These are phyloP conservation scores for Gnatocerus cornutus DNA, from an alignment of 2,888 invertebrate genomes.

Conservation along the genomic window DNA sequence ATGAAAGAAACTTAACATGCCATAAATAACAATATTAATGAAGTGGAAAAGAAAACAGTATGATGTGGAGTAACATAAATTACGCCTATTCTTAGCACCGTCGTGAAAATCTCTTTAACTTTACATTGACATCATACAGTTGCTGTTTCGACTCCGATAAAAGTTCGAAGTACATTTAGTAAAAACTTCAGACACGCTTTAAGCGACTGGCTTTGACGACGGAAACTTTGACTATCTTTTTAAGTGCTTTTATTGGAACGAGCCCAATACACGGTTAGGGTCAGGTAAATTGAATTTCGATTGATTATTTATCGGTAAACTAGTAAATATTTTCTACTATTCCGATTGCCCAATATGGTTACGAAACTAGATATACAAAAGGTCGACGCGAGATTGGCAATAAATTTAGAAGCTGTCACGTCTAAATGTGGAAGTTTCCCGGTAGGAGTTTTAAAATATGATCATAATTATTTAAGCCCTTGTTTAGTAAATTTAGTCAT, in stretches of 20 bases:
- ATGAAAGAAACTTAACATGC: too few relatives aligned
- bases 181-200: not conserved
- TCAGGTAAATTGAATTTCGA: constrained; percentile 43
- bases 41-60: too few relatives aligned
- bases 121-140: not conserved
- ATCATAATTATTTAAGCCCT: too few relatives aligned
- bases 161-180: constrained; percentile 32
- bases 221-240: not conserved
- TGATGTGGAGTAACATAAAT: too few relatives aligned
- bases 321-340: constrained; percentile 30
- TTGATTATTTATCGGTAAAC: constrained; percentile 28
- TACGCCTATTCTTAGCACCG: too few relatives aligned
- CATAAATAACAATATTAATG: too few relatives aligned
- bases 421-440: too few relatives aligned
- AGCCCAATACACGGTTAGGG: constrained; percentile 12
- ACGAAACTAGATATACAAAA: not conserved
- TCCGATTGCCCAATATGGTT: not conserved
- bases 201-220: constrained; percentile 1
- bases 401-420: not conserved
- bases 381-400: not conserved
- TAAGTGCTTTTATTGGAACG: constrained; percentile 35
- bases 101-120: not conserved
- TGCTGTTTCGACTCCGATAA: constrained; percentile 9
- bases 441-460: too few relatives aligned
- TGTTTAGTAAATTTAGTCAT: too few relatives aligned